Conservation (phyloP, 2,888 invertebrate species). For the Trachelus troglodyta region DNA sequence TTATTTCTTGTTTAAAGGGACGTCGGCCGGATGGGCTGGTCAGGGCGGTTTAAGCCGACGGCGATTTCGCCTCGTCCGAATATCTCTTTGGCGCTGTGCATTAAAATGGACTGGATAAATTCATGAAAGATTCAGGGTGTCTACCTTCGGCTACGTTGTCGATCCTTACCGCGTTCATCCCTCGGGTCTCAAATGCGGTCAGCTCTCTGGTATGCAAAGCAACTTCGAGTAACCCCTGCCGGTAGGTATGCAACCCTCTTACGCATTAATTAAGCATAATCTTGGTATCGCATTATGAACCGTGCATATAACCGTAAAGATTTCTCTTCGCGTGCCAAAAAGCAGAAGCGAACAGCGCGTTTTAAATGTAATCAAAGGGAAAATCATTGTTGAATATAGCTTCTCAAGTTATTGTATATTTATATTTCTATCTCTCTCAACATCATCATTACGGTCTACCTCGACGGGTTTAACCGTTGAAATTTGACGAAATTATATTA, state of each 20-base stretch:
- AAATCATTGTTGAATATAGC: background rate
- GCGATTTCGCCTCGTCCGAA: background rate
- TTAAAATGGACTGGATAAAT: conserved; percentile 40
- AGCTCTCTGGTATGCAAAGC: conserved; percentile 1
- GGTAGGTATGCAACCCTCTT: conserved; percentile 1
- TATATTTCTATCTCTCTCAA: background rate
- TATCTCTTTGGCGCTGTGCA: conserved; percentile 3
- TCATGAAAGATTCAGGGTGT: conserved; percentile 34
- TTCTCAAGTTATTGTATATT: background rate
- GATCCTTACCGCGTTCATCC: conserved; percentile 6
- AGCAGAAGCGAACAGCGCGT: background rate
- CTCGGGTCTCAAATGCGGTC: background rate
- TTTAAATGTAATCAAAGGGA: background rate
- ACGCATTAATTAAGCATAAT: conserved; percentile 1
- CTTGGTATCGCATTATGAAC: background rate
- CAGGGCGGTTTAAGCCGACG: background rate
- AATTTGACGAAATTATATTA: background rate
- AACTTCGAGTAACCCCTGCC: background rate
- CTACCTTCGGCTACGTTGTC: background rate
- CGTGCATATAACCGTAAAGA: background rate
- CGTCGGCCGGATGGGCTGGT: background rate
- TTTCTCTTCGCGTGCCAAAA: background rate
- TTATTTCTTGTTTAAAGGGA: too few relatives aligned
- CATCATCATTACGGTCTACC: background rate
- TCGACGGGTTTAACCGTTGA: background rate